Base-by-base conservation (phyloP, 2,888 invertebrate genomes). In the Embidobia sp. region DNA sequence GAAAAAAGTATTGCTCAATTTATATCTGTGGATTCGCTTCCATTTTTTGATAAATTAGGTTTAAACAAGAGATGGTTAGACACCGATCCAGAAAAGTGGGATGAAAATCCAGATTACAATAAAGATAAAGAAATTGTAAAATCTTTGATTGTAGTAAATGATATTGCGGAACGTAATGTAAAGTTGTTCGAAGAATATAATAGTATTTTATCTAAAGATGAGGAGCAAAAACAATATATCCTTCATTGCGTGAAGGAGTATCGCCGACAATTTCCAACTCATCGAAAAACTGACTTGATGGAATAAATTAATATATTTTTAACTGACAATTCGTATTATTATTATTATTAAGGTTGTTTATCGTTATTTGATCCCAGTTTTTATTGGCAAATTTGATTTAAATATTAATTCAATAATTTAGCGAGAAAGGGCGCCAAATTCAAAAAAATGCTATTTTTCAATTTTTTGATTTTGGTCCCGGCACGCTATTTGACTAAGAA, bases 21-120 rank as follows among this genome's bases (percentile, higher is more conserved):
- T 27, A 13, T 46, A 6, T 10, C 8, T 46, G 5, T 11, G 19
- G 13, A 6, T 1, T 46, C 44, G 3, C 10, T 6, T 22, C 3
- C 3, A 8, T 22, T 51, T 18, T 51, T 51, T 22, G 13, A 51
- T 35, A n/a, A 2, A 8, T 22, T 51, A 6, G 35, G 35, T 7
- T 51, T 51, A 6, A 51, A 51, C 10, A 51, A 13, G 3, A 22
- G 35, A 19, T 51, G 33, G 51, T 16, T 51, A 6, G 1, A 51
- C 5, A 33, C 4, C 13, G 22, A 11, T 22, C 35, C 51, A 11
- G 51, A 51, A 16, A 18, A 11, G 2, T 51, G 51, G 51, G 51
- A 51, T 1, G 3, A 27, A 3, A n/a, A 48, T 48, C 0, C 1
- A 27, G 16, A 48, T 48, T 48, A 29, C 16, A 48, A 29, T 29